Conservation (phyloP, 2,797 vertebrate genomes). For the Coluber constrictor region DNA sequence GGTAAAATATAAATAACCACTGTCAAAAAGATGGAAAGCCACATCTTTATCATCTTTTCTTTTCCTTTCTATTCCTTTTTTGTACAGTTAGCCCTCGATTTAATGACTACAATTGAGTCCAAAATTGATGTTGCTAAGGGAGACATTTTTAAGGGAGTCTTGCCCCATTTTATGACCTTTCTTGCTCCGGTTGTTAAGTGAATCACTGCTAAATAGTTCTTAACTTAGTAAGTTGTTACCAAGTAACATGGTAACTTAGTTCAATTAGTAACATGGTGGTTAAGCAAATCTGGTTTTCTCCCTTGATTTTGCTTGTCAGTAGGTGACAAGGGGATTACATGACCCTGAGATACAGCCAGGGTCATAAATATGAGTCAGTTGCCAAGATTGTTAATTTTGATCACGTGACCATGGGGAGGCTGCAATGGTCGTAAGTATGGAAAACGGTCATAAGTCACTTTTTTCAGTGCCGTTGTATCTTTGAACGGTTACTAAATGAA, state of each 20-base stretch:
- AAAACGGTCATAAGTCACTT: not conserved
- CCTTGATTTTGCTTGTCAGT: not conserved
- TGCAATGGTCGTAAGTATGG: not conserved
- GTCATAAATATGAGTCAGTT: not conserved
- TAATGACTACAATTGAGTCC: not conserved
- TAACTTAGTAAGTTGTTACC: no score
- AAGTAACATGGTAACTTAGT: no score
- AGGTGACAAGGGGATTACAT: not conserved
- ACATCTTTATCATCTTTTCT: not conserved
- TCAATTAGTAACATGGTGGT: not conserved
- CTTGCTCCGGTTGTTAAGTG: not conserved
- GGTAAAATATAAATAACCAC: not conserved
- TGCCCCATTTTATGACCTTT: not conserved
- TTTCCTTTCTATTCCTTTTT: not conserved
- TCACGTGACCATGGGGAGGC: not conserved
- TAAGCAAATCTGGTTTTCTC: not conserved
- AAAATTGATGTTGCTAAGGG: not conserved
- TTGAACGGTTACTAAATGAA: not conserved
- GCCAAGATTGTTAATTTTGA: not conserved
- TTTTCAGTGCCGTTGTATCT: not conserved
- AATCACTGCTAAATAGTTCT: no score
- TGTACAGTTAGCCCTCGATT: not conserved
- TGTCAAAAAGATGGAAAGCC: not conserved
- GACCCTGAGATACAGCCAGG: not conserved
- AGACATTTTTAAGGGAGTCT: no score